A percentile compares a stretch with the other conserved stretches of the same genome.
Evolutionary conservation across 2,888 invertebrate species (phyloP).

Genomic region (Stegophylla sp.): DNA sequence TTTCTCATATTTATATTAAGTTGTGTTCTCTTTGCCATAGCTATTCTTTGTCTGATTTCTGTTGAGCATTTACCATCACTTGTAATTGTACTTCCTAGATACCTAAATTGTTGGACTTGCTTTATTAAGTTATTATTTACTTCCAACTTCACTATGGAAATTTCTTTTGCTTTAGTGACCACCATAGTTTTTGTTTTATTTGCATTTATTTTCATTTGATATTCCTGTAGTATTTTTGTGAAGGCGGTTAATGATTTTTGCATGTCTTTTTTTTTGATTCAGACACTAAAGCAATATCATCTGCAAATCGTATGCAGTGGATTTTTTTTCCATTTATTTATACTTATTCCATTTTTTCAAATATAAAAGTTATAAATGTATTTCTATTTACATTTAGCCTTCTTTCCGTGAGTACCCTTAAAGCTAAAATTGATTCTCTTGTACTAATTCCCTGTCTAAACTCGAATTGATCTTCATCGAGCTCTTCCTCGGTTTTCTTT

Average conservation of each 20-base stretch:
- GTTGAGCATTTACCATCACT: background rate
- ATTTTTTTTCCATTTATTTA: no score
- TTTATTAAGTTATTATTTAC: background rate
- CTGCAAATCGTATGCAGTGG: no score
- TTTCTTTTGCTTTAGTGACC: conserved; percentile 30
- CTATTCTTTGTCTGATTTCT: background rate
- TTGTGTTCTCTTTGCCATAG: background rate
- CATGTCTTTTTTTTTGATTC: no score
- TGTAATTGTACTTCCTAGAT: background rate
- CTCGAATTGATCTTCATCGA: conserved; percentile 17
- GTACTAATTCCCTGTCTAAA: conserved; percentile 3
- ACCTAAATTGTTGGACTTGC: conserved; percentile 31
- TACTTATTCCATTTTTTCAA: background rate
- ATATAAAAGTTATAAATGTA: conserved; percentile 17
- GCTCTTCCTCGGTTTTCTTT: conserved; percentile 1
- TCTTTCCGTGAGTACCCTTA: conserved; percentile 2
- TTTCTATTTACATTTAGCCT: conserved; percentile 26
- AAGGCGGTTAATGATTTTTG: conserved; percentile 16
- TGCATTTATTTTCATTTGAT: conserved; percentile 29
- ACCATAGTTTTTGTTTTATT: conserved; percentile 28
- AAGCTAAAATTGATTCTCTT: conserved; percentile 16
- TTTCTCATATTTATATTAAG: no score
- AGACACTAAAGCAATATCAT: no score
- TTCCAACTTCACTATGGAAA: background rate
- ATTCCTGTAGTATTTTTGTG: conserved; percentile 19